Conservation (phyloP, 1,140 invertebrate genomes). For the Gryllus bimaculatus region DNA sequence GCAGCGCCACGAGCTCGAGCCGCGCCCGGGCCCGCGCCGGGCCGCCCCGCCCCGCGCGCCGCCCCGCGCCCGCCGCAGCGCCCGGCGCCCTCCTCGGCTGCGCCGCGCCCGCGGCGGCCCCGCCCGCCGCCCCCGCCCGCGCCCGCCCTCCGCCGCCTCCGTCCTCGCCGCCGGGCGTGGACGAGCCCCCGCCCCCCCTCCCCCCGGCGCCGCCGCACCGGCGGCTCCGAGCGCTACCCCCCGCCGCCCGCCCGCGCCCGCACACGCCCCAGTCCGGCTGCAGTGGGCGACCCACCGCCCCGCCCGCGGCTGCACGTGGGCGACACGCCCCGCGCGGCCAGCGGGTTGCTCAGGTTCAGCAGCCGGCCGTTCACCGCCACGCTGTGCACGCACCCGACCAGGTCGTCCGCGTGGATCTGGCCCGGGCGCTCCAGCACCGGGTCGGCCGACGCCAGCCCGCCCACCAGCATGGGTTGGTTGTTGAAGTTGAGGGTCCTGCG, state of each 20-base stretch:
- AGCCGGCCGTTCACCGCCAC: constrained; percentile 75
- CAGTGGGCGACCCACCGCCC: constrained; percentile 41
- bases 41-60: constrained; percentile 15
- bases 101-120: constrained; percentile 27
- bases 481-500: constrained; percentile 85
- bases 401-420: constrained; percentile 82
- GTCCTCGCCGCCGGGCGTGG: constrained; percentile 7
- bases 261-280: constrained; percentile 28
- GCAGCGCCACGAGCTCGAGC: constrained; percentile 8
- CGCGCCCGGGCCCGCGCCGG: too few relatives aligned
- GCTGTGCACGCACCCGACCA: constrained; percentile 86
- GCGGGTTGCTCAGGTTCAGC: constrained; percentile 66
- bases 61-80: too few relatives aligned
- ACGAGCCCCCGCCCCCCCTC: constrained; percentile 10
- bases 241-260: background rate
- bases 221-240: too few relatives aligned
- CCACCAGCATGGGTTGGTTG: constrained; percentile 74
- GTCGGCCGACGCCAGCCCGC: constrained; percentile 73
- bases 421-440: constrained; percentile 75
- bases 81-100: constrained; percentile 45
- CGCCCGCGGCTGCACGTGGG: constrained; percentile 59
- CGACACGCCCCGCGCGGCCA: constrained; percentile 59
- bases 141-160: background rate
- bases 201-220: constrained; percentile 12
- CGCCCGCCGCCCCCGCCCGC: constrained; percentile 22